These are phyloP conservation scores for Xenentodon cancila DNA, from an alignment of 2,797 vertebrate genomes.

Conservation along the genomic window DNA sequence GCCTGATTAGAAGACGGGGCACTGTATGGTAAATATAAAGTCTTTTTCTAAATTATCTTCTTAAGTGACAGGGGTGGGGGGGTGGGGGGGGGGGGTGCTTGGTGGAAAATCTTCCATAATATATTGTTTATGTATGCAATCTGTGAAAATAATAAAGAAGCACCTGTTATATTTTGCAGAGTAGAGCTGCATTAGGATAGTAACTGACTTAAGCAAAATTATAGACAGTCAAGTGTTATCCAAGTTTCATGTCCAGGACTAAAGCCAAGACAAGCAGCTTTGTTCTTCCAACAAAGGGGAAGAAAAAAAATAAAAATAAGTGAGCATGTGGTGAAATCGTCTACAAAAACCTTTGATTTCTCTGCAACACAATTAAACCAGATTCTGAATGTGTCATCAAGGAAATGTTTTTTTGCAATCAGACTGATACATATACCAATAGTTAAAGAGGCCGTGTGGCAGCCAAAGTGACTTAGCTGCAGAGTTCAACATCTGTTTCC, in stretches of 20 bases:
- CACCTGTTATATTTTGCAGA: constrained; percentile 65
- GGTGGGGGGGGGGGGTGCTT: constrained; percentile 10
- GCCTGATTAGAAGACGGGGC: constrained; percentile 40
- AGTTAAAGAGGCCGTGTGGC: constrained; percentile 43
- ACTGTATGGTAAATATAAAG: constrained; percentile 25
- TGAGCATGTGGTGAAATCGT: constrained; percentile 57
- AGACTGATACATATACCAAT: constrained; percentile 34
- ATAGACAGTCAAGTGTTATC: constrained; percentile 73
- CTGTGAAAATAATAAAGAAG: constrained; percentile 56
- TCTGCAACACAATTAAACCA: constrained; percentile 54
- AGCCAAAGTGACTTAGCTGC: constrained; percentile 58
- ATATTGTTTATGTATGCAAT: constrained; percentile 13
- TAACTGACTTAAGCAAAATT: constrained; percentile 48
- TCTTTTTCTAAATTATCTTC: constrained; percentile 34
- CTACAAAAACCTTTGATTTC: constrained; percentile 68
- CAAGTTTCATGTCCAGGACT: constrained; percentile 59
- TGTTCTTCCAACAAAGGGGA: too few species aligned
- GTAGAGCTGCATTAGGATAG: constrained; percentile 43
- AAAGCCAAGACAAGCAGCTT: constrained; percentile 72
- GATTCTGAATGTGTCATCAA: constrained; percentile 48
- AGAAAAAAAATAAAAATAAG: constrained; percentile 39
- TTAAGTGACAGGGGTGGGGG: constrained; percentile 12
- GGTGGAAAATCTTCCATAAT: constrained; percentile 22
- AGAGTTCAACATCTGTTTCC: constrained; percentile 75
- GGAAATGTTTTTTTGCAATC: constrained; percentile 52